Conservation (phyloP, 2,888 invertebrate species). For the Altica lythri region DNA sequence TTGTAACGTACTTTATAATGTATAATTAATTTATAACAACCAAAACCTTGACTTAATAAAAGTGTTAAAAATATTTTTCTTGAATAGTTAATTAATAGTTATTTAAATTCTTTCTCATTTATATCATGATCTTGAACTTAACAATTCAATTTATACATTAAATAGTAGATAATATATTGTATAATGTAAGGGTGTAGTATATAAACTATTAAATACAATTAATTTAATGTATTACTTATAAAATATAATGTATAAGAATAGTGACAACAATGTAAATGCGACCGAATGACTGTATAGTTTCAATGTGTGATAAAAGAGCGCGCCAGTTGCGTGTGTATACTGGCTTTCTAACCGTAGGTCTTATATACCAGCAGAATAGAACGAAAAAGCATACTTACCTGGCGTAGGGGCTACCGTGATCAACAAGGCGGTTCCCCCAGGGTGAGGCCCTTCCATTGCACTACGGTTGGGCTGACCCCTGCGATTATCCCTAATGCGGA, state of each 20-base stretch:
- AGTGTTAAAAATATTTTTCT: too few species aligned
- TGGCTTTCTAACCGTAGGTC: not conserved
- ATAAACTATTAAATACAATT: too few species aligned
- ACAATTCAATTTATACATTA: too few species aligned
- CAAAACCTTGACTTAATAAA: too few species aligned
- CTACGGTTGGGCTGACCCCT: conserved; percentile 74
- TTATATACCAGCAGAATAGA: not conserved
- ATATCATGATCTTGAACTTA: too few species aligned
- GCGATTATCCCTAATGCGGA: conserved; percentile 76
- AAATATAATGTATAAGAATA: not conserved
- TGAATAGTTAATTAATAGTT: too few species aligned
- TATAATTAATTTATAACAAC: too few species aligned
- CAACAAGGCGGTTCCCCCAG: conserved; percentile 72
- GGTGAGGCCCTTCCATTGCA: conserved; percentile 75
- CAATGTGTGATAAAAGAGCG: not conserved
- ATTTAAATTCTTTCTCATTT: too few species aligned
- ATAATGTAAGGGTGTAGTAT: too few species aligned
- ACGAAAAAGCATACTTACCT: conserved; percentile 37
- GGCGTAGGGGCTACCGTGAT: conserved; percentile 62
- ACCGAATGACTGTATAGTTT: not conserved
- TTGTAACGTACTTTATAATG: too few species aligned
- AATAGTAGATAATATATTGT: too few species aligned
- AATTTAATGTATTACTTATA: not conserved
- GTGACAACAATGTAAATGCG: not conserved
- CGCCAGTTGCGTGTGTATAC: not conserved